A percentile compares a stretch with the other conserved stretches of the same genome.
phyloP scores from a whole-genome alignment of 2,797 vertebrate genomes.

The Heteromormyrus szaboi region DNA sequence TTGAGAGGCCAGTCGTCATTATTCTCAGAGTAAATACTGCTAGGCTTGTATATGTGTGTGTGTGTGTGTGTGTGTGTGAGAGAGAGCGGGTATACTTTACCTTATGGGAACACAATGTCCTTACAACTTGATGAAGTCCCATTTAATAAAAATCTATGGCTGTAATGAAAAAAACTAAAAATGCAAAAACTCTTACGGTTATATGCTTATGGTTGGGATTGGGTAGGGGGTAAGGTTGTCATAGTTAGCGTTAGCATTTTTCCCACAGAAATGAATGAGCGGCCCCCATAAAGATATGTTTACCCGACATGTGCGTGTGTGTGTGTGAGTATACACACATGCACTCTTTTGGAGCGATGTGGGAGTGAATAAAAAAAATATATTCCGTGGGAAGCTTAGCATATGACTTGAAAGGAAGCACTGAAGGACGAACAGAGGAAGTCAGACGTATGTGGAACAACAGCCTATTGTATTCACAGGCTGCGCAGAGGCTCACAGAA shows the following conservation, averaged over 20 bases:
- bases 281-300: too few species aligned
- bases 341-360: slow-evolving; percentile 4
- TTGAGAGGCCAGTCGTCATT: slow-evolving; percentile 20
- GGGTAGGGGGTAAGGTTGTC: not conserved
- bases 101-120: not conserved
- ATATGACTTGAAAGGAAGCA: slow-evolving; percentile 15
- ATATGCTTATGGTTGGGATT: not conserved
- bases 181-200: not conserved
- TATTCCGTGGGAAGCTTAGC: slow-evolving; percentile 5
- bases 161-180: too few species aligned
- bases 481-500: slow-evolving; percentile 11
- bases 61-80: not conserved
- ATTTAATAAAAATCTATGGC: not conserved
- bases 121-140: not conserved
- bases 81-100: not conserved
- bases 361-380: not conserved
- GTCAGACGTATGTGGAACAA: slow-evolving; percentile 29
- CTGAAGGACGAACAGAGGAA: slow-evolving; percentile 20
- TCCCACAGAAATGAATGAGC: too few species aligned
- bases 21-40: slow-evolving; percentile 26
- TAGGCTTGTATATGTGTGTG: slow-evolving; percentile 8
- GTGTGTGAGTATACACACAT: not conserved
- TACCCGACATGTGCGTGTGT: not conserved
- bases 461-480: slow-evolving; percentile 30
- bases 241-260: not conserved